A percentile compares a stretch with the other conserved stretches of the same genome.
Evolutionary conservation across 2,113 vertebrate species (phyloP).

Genomic region (Propithecus coquereli): DNA sequence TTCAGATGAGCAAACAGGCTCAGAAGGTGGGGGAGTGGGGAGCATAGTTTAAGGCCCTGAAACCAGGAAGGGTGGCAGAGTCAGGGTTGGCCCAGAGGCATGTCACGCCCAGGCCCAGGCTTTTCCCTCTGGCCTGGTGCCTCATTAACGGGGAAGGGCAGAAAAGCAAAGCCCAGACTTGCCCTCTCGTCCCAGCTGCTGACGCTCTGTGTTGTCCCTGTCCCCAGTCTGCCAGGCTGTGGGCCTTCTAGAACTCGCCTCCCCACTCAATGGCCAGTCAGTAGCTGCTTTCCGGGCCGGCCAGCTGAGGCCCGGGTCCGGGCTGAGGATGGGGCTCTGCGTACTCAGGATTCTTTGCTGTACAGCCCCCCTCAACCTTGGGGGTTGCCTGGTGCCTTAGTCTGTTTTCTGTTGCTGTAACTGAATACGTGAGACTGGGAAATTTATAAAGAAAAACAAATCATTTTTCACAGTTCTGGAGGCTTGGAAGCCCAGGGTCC

Average conservation of each 20-base stretch:
- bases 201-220: too few relatives aligned
- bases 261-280: background rate
- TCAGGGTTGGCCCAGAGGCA: background rate
- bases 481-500: background rate
- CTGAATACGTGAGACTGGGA: background rate
- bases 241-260: background rate
- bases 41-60: background rate
- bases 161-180: background rate
- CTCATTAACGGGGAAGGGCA: too few relatives aligned
- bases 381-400: background rate
- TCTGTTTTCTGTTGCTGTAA: background rate
- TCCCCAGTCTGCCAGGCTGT: accelerated
- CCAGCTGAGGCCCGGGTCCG: background rate
- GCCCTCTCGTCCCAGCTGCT: too few relatives aligned
- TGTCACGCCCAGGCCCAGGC: background rate
- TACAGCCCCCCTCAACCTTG: accelerated
- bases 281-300: background rate
- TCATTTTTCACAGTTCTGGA: background rate
- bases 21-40: background rate
- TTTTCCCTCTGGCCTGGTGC: background rate
- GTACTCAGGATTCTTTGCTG: background rate
- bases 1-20: background rate
- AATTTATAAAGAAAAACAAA: background rate
- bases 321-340: background rate
- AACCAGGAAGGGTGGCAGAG: background rate